A percentile compares a stretch with the other conserved stretches of the same genome.
phyloP scores from a whole-genome alignment of 2,888 invertebrate genomes.

The Malacosoma neustria region DNA sequence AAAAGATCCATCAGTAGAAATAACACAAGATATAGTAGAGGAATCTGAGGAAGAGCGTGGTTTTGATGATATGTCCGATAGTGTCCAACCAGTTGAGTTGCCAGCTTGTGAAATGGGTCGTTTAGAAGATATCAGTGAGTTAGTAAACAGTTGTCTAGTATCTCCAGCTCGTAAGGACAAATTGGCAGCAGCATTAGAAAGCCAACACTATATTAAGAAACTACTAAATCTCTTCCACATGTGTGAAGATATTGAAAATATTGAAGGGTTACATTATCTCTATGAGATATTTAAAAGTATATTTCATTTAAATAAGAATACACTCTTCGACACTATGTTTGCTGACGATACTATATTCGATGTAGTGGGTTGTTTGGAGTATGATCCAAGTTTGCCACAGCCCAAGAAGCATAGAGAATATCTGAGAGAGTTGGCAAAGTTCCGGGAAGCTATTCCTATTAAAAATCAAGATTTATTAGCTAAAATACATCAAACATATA shows the following conservation, averaged over 20 bases:
- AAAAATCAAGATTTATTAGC: slow-evolving; percentile 94
- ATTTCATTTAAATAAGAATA: slow-evolving; percentile 98
- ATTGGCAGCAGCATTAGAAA: slow-evolving; percentile 93
- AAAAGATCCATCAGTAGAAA: slow-evolving; percentile 98
- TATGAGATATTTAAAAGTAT: slow-evolving; percentile 99
- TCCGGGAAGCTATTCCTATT: slow-evolving; percentile 95
- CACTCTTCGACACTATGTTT: slow-evolving; percentile 98
- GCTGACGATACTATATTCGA: slow-evolving; percentile 97
- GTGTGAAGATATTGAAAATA: slow-evolving; percentile 97
- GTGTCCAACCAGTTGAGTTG: slow-evolving; percentile 94
- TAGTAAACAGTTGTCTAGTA: slow-evolving; percentile 90
- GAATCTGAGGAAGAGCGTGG: slow-evolving; percentile 95
- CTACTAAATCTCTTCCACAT: slow-evolving; percentile 95
- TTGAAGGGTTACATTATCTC: slow-evolving; percentile 94
- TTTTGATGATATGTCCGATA: slow-evolving; percentile 97
- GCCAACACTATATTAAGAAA: slow-evolving; percentile 96
- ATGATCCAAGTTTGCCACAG: slow-evolving; percentile 91
- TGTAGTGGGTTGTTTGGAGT: slow-evolving; percentile 98
- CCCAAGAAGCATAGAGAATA: slow-evolving; percentile 97
- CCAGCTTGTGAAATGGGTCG: slow-evolving; percentile 96
- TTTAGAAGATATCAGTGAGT: slow-evolving; percentile 95
- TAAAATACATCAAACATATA: slow-evolving; percentile 99
- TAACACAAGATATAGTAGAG: slow-evolving; percentile 97
- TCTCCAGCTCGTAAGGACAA: slow-evolving; percentile 95
- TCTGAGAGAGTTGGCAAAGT: slow-evolving; percentile 92